Evolutionary conservation across 2,113 vertebrate species (phyloP), one percentile per base, ranked within the genome.

Genomic region (Cricetomys ansorgei): DNA sequence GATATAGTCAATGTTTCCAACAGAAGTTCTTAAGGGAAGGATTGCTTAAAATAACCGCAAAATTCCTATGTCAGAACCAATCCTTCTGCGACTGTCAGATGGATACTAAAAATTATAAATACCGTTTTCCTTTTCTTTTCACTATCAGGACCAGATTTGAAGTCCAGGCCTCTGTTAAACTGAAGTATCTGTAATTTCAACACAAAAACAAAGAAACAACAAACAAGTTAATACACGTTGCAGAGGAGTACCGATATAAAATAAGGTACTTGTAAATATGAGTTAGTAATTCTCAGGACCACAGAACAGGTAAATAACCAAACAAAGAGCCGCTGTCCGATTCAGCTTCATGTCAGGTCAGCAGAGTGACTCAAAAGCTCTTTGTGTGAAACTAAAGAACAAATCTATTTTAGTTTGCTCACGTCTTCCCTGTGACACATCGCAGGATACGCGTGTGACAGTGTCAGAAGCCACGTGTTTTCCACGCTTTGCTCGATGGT

Each of bases 91-190:
- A 77, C 45, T 55, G 53, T 79, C 4, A 84, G 92, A 62, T 81
- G 19, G 23, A 25, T 45, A 77, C 16, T 73, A 92, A 90, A 93
- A 11, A 37, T 81, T 81, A 89, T 21, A 92, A 57, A 64, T 96
- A 98, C 94, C 93, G 21, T 96, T 95, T 96, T 97, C 43, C 84
- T 97, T 79, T 97, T 96, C 91, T 98, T 98, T 95, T 98, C 95
- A 91, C 85, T 83, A 70, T 95, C 92, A 55, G 92, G 84, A 59
- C 16, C n/a, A 64, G 45, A 65, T 94, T 92, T 97, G 75, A 7
- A 23, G 25, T 93, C 55, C 40, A 64, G 73, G 17, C 43, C 40
- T 73, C 64, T 89, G 34, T 76, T 70, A 67, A 97, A 83, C 0
- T 96, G 94, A 76, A 97, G 95, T 12, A 96, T 93, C 97, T 97